Conservation (phyloP, 2,888 invertebrate genomes). For the Aleiodes alternator region DNA sequence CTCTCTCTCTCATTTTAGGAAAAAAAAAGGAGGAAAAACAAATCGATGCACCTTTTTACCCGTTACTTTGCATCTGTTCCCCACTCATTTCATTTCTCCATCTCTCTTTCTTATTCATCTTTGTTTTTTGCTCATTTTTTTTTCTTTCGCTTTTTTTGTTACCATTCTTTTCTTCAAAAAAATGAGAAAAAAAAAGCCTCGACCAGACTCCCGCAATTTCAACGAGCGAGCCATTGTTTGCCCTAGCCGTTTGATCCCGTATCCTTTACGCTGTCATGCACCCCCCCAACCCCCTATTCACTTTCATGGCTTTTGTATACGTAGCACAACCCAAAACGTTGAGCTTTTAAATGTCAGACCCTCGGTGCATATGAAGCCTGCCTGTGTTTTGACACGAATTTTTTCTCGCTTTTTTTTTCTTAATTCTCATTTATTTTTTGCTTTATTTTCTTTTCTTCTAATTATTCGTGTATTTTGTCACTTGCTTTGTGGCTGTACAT, state of each 20-base stretch:
- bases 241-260: constrained; percentile 37
- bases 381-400: constrained; percentile 35
- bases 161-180: constrained; percentile 34
- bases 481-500: neutral
- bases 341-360: constrained; percentile 35
- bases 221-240: constrained; percentile 54
- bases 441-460: neutral
- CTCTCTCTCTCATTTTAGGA: constrained; percentile 17
- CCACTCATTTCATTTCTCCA: constrained; percentile 28
- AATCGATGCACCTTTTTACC: constrained; percentile 45
- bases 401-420: constrained; percentile 15
- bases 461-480: neutral
- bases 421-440: constrained; percentile 2
- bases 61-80: constrained; percentile 37
- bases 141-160: constrained; percentile 40
- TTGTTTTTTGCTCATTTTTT: neutral
- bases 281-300: constrained; percentile 11
- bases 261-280: constrained; percentile 29
- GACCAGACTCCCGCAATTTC: constrained; percentile 42
- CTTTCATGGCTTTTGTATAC: constrained; percentile 34
- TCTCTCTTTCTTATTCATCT: neutral
- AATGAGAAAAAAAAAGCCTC: neutral
- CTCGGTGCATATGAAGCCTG: constrained; percentile 16
- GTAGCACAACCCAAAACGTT: constrained; percentile 12
- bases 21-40: constrained; percentile 35